Evolutionary conservation across 2,797 vertebrate genomes (phyloP).

Genomic region (Rhyacichthys aspro): DNA sequence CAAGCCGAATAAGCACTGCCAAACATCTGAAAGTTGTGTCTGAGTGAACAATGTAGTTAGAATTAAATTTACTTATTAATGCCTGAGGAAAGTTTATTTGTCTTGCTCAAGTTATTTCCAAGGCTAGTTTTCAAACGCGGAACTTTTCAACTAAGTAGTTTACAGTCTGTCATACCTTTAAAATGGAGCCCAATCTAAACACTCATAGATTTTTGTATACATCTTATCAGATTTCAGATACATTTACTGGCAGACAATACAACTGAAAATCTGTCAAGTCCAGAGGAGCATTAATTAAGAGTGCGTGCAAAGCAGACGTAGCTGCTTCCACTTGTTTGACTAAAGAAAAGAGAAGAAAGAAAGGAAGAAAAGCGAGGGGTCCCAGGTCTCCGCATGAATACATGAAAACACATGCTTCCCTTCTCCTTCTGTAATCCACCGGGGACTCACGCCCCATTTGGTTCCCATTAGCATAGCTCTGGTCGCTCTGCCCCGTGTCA

Average conservation of each 20-base stretch:
- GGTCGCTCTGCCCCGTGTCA: slow-evolving; percentile 78
- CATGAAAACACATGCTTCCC: slow-evolving; percentile 78
- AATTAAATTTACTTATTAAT: slow-evolving; percentile 30
- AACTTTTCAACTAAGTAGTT: slow-evolving; percentile 27
- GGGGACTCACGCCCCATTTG: slow-evolving; percentile 81
- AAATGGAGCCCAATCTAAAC: slow-evolving; percentile 34
- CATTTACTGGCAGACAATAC: slow-evolving; percentile 24
- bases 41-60: slow-evolving; percentile 19
- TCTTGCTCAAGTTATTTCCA: slow-evolving; percentile 26
- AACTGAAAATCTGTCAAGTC: slow-evolving; percentile 25
- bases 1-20: slow-evolving; percentile 32
- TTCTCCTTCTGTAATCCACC: slow-evolving; percentile 74
- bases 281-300: slow-evolving; percentile 31
- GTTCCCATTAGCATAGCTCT: slow-evolving; percentile 81
- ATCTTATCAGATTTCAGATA: slow-evolving; percentile 18
- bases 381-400: slow-evolving; percentile 69
- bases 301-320: slow-evolving; percentile 56
- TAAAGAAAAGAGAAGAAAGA: slow-evolving; percentile 28
- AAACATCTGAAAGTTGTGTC: slow-evolving; percentile 63
- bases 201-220: slow-evolving; percentile 10
- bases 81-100: slow-evolving; percentile 47
- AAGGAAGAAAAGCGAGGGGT: slow-evolving; percentile 46
- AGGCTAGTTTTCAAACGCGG: slow-evolving; percentile 28
- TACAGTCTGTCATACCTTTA: slow-evolving; percentile 20
- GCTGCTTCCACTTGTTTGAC: slow-evolving; percentile 61